Percentiles rank a stretch among this genome's conserved stretches.
Evolutionary conservation across 1,140 invertebrate species (phyloP).

Genomic region (Condylostylus longicornis): DNA sequence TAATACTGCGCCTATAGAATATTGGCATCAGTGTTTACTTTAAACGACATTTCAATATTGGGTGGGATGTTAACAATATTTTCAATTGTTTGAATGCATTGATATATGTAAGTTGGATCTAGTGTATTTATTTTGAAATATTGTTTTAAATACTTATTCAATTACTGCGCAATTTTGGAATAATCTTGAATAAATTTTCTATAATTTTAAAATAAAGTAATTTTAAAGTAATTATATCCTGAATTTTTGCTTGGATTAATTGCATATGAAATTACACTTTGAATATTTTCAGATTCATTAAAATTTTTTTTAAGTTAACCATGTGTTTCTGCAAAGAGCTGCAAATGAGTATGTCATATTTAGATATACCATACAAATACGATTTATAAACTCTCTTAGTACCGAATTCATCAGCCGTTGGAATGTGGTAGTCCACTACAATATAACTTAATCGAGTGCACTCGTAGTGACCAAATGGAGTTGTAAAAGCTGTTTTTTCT

Average conservation of each 20-base stretch:
- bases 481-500: slow-evolving; percentile 12
- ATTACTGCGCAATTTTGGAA: slow-evolving; percentile 10
- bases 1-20: slow-evolving; percentile 9
- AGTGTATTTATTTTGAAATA: slow-evolving; percentile 11
- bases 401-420: slow-evolving; percentile 32
- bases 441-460: slow-evolving; percentile 27
- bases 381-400: slow-evolving; percentile 17
- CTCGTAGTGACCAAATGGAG: slow-evolving; percentile 9
- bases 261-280: slow-evolving; percentile 17
- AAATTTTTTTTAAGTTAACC: slow-evolving; percentile 22
- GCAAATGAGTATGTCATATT: slow-evolving; percentile 26
- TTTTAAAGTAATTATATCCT: slow-evolving; percentile 10
- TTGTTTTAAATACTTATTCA: slow-evolving; percentile 9
- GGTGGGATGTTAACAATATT: slow-evolving; percentile 10
- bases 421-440: slow-evolving; percentile 30
- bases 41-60: slow-evolving; percentile 16
- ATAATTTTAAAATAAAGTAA: slow-evolving; percentile 14
- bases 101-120: slow-evolving; percentile 5
- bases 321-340: slow-evolving; percentile 20
- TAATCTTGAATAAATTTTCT: slow-evolving; percentile 14
- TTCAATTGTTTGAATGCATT: slow-evolving; percentile 20
- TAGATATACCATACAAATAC: slow-evolving; percentile 21
- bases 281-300: slow-evolving; percentile 18
- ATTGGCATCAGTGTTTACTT: slow-evolving; percentile 8
- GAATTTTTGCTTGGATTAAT: slow-evolving; percentile 14